phyloP scores from a whole-genome alignment of 1,140 invertebrate species.

The Drosophila sp. region DNA sequence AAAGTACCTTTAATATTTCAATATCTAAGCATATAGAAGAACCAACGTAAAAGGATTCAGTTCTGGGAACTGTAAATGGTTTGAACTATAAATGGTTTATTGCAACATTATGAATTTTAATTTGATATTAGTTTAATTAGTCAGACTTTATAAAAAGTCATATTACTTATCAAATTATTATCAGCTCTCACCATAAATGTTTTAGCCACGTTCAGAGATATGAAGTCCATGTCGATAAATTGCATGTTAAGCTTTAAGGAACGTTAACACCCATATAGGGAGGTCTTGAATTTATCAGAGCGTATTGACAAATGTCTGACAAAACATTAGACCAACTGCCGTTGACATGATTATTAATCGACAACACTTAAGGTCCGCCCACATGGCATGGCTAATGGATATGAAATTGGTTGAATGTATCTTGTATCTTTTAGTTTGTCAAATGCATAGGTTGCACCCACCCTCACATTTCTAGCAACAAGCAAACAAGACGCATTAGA shows the following conservation, averaged over 20 bases:
- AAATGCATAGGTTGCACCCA: slow-evolving; percentile 34
- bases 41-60: no score
- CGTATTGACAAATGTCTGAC: slow-evolving; percentile 41
- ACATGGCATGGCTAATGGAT: slow-evolving; percentile 62
- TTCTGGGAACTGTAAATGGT: no score
- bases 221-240: background rate
- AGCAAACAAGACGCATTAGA: slow-evolving; percentile 57
- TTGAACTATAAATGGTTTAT: no score
- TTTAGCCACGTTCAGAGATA: background rate
- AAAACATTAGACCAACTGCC: slow-evolving; percentile 46
- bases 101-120: no score
- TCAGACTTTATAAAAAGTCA: background rate
- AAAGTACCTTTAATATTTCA: no score
- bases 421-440: slow-evolving; percentile 53
- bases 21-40: no score
- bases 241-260: background rate
- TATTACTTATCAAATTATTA: background rate
- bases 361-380: slow-evolving; percentile 53
- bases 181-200: background rate
- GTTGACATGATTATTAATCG: slow-evolving; percentile 65
- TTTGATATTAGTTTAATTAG: no score
- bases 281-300: background rate
- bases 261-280: background rate
- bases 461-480: slow-evolving; percentile 17
- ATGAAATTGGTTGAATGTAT: slow-evolving; percentile 67